A percentile compares a stretch with the other conserved stretches of the same genome.
phyloP scores from a whole-genome alignment of 2,113 vertebrate genomes.

The Eira barbara region DNA sequence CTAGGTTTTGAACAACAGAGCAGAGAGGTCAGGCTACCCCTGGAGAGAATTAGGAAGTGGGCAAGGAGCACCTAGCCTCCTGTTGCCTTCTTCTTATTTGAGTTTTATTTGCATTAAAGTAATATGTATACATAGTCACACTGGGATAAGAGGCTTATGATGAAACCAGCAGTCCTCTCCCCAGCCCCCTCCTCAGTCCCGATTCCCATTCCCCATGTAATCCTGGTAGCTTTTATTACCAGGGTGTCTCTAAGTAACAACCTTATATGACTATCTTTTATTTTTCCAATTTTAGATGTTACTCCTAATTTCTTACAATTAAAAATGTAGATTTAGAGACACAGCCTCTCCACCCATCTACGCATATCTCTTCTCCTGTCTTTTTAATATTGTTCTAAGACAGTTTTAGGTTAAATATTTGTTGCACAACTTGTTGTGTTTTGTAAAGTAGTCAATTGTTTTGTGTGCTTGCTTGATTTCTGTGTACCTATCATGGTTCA shows the following conservation, averaged over 20 bases:
- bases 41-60: neutral
- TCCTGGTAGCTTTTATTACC: too few relatives aligned
- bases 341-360: too few relatives aligned
- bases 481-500: neutral
- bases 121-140: accelerated
- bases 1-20: neutral
- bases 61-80: too few relatives aligned
- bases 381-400: neutral
- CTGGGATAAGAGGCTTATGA: accelerated
- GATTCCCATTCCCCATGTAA: accelerated
- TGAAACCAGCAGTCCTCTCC: neutral
- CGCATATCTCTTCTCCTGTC: neutral
- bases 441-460: neutral
- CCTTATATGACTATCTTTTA: neutral
- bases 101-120: neutral
- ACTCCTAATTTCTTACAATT: neutral
- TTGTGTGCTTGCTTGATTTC: neutral
- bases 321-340: neutral
- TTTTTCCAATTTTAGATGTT: neutral
- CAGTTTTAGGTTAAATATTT: neutral
- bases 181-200: neutral
- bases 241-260: neutral
- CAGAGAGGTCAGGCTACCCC: neutral
- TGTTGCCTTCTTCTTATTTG: neutral
- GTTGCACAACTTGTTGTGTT: neutral